Conservation (phyloP, 2,113 vertebrate genomes). For the Leptobrachium ailaonicum region DNA sequence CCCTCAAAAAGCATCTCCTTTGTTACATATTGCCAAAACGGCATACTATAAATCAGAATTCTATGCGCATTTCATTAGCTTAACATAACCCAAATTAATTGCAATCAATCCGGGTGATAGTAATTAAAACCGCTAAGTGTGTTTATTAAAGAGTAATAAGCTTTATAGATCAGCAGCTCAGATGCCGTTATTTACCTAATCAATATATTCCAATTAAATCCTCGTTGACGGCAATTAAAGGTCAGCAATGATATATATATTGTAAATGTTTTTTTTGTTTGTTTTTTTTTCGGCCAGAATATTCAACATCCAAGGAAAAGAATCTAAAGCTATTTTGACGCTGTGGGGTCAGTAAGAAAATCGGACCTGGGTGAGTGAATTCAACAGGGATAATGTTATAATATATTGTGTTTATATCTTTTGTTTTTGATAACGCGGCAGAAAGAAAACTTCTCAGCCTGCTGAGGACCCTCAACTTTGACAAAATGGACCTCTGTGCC, state of each 20-base stretch:
- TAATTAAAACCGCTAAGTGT: conserved; percentile 45
- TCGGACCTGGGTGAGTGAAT: too few relatives aligned
- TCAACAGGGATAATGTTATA: too few relatives aligned
- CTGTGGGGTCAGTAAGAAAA: too few relatives aligned
- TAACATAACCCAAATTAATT: conserved; percentile 31
- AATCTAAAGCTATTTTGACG: too few relatives aligned
- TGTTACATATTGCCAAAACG: background rate
- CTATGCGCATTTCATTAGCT: background rate
- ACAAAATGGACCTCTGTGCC: too few relatives aligned
- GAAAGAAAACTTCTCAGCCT: too few relatives aligned
- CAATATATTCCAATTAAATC: conserved; percentile 45
- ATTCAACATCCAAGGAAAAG: background rate
- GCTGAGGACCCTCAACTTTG: too few relatives aligned
- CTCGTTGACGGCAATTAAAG: conserved; percentile 40
- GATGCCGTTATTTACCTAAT: conserved; percentile 38
- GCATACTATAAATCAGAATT: conserved; percentile 1
- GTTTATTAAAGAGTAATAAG: conserved; percentile 46
- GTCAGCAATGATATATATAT: conserved; percentile 44
- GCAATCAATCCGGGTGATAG: conserved; percentile 35
- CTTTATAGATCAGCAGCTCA: conserved; percentile 35
- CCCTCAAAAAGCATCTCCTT: too few relatives aligned
- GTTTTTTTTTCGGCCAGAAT: background rate
- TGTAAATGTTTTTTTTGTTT: background rate
- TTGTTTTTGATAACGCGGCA: too few relatives aligned
- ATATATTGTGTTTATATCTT: too few relatives aligned